Conservation (phyloP, 2,888 invertebrate genomes). For the Seira musarum region DNA sequence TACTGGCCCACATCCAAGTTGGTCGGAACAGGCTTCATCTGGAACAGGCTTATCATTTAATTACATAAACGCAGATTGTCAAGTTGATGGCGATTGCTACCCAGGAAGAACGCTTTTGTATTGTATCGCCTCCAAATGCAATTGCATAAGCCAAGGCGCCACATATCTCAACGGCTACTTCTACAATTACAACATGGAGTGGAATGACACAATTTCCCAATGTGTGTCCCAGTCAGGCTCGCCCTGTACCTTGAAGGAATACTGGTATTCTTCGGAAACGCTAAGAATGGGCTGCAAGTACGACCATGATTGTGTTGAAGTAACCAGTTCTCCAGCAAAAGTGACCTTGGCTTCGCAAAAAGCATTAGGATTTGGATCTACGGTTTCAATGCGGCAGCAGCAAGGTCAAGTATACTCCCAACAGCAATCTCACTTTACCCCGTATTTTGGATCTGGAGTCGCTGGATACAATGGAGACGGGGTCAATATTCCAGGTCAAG, state of each 20-base stretch:
- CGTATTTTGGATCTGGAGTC: constrained; percentile 40
- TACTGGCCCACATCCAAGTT: constrained; percentile 22
- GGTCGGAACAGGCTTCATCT: not conserved
- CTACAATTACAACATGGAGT: constrained; percentile 49
- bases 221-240: constrained; percentile 38
- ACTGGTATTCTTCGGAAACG: constrained; percentile 23
- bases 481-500: no score
- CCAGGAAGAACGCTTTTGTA: constrained; percentile 27
- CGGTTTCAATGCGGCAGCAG: not conserved
- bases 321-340: constrained; percentile 6
- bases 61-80: constrained; percentile 19
- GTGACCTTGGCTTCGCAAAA: not conserved
- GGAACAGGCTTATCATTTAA: not conserved
- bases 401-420: not conserved
- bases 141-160: constrained; percentile 26
- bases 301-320: constrained; percentile 22
- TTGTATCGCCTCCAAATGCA: constrained; percentile 18
- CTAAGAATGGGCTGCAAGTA: constrained; percentile 26
- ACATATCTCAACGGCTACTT: constrained; percentile 21
- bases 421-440: not conserved
- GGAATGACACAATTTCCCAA: constrained; percentile 11
- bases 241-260: constrained; percentile 27
- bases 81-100: constrained; percentile 28
- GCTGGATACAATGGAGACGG: not conserved
- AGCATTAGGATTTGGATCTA: constrained; percentile 2